phyloP scores from a whole-genome alignment of 2,888 invertebrate species.

The Rapana venosa region DNA sequence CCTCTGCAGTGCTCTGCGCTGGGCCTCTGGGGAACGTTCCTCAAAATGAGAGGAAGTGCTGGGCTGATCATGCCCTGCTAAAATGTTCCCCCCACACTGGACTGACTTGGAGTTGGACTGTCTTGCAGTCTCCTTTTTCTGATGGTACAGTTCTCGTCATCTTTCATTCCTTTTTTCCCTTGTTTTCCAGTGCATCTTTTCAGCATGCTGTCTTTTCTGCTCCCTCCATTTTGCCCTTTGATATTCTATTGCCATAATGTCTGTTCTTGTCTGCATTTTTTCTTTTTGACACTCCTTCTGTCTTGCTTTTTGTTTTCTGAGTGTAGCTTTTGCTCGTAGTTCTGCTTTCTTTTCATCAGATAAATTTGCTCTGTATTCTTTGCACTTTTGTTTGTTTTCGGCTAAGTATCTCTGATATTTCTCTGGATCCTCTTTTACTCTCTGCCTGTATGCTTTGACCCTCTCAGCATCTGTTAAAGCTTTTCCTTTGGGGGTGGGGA shows the following conservation, averaged over 20 bases:
- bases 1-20: constrained; percentile 4
- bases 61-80: not conserved
- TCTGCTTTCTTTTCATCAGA: not conserved
- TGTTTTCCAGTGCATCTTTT: not conserved
- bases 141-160: not conserved
- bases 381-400: not conserved
- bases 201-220: constrained; percentile 13
- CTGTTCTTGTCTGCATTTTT: not conserved
- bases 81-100: not conserved
- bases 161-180: not conserved
- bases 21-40: constrained; percentile 2
- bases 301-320: not conserved
- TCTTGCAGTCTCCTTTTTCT: not conserved
- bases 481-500: not conserved
- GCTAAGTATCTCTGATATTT: not conserved
- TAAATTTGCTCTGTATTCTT: not conserved
- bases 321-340: not conserved
- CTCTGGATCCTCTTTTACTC: not conserved
- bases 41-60: not conserved
- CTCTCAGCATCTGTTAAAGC: not conserved
- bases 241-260: not conserved
- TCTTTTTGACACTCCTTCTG: not conserved
- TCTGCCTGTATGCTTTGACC: constrained; percentile 12
- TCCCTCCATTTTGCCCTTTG: constrained; percentile 10
- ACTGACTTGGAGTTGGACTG: not conserved